Percentiles rank a stretch among this genome's conserved stretches.
These are phyloP conservation scores for Drosophila engyochracea DNA, from an alignment of 2,888 invertebrate species.

Conservation along the genomic window DNA sequence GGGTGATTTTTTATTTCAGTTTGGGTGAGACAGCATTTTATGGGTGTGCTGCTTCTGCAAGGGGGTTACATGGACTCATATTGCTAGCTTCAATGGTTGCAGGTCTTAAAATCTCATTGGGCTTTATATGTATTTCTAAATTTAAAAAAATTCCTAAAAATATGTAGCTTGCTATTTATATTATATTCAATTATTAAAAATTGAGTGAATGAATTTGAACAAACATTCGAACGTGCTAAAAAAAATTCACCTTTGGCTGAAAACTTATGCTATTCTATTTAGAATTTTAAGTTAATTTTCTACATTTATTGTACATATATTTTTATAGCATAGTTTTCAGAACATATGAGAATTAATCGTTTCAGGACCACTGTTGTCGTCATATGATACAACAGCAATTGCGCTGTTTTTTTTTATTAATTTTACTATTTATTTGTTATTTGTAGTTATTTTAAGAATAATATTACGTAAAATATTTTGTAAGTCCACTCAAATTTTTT, in stretches of 20 bases:
- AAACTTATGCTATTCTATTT: neutral
- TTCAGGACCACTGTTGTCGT: neutral
- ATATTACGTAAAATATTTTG: neutral
- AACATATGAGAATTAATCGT: neutral
- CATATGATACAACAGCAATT: neutral
- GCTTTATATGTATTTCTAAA: neutral
- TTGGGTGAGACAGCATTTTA: slow-evolving; percentile 17
- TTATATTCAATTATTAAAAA: neutral
- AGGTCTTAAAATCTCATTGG: neutral
- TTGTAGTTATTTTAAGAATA: neutral
- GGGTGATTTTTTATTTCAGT: neutral
- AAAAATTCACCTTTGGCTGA: neutral
- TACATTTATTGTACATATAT: neutral
- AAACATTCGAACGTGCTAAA: neutral
- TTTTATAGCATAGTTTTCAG: slow-evolving; percentile 3
- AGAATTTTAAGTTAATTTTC: neutral
- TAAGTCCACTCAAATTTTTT: neutral
- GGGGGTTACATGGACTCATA: slow-evolving; percentile 37
- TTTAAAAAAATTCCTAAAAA: neutral
- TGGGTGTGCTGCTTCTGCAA: slow-evolving; percentile 21
- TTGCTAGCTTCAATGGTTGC: slow-evolving; percentile 32
- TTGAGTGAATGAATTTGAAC: neutral
- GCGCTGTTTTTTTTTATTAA: neutral
- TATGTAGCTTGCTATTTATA: neutral
- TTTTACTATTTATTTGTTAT: neutral